These are phyloP conservation scores for Carapus acus DNA, from an alignment of 2,797 vertebrate genomes.

Conservation along the genomic window DNA sequence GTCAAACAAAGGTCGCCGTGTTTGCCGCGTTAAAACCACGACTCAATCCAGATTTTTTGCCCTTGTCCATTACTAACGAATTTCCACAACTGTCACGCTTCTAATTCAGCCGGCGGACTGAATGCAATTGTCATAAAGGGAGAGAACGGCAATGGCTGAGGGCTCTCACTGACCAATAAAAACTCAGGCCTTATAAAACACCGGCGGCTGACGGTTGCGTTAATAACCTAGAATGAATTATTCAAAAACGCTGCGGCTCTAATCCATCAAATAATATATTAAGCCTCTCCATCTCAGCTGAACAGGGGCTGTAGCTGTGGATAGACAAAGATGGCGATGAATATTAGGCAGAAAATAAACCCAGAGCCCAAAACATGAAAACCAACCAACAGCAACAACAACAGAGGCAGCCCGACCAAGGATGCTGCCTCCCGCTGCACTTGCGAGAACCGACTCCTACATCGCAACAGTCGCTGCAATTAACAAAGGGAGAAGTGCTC, in stretches of 20 bases:
- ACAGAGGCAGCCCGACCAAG: slow-evolving; percentile 33
- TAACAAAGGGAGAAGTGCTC: slow-evolving; percentile 63
- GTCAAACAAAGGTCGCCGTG: slow-evolving; percentile 6
- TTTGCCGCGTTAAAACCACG: not conserved
- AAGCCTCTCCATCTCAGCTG: slow-evolving; percentile 60
- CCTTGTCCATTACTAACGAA: slow-evolving; percentile 25
- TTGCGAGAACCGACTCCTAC: slow-evolving; percentile 24
- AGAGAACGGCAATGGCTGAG: slow-evolving; percentile 57
- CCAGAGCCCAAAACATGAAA: slow-evolving; percentile 38
- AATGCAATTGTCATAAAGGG: slow-evolving; percentile 54
- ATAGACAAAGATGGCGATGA: slow-evolving; percentile 55
- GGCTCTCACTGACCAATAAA: slow-evolving; percentile 64
- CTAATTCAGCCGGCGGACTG: slow-evolving; percentile 40
- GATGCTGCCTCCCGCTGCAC: slow-evolving; percentile 47
- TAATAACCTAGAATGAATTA: slow-evolving; percentile 72
- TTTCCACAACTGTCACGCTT: slow-evolving; percentile 45
- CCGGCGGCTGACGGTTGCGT: slow-evolving; percentile 68
- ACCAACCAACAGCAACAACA: slow-evolving; percentile 25
- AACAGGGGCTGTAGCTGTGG: slow-evolving; percentile 47
- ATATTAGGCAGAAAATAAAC: slow-evolving; percentile 42
- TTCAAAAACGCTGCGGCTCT: slow-evolving; percentile 70
- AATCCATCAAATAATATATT: slow-evolving; percentile 74
- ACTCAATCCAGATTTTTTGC: slow-evolving; percentile 9
- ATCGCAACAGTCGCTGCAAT: slow-evolving; percentile 43
- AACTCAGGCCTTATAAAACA: slow-evolving; percentile 62